Base-by-base conservation (phyloP, 2,797 vertebrate species). In the Manis pentadactyla region DNA sequence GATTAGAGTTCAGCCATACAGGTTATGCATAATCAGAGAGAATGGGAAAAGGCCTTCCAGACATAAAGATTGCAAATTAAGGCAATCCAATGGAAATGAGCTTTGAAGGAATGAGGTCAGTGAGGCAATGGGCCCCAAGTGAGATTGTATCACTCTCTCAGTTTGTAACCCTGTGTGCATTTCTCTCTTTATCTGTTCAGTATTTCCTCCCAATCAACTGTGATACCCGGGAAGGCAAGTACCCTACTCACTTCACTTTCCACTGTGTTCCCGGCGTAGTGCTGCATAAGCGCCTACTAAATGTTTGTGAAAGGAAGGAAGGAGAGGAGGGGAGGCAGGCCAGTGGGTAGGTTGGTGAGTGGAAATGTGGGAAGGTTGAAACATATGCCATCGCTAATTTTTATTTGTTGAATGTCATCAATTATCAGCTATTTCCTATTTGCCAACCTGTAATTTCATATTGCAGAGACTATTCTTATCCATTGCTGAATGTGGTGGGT, bases 241-340 rank as follows among this genome's bases (percentile, higher is more conserved):
- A 18, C 31, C 11, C 14, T 25, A 2, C 29, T 15, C 6, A n/a
- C n/a, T n/a, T n/a, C 37, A 39, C 12, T 63, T 21, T 53, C 17
- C 23, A 46, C 39, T n/a, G 3, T 57, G 37, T 59, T 25, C 23
- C 10, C 27, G 31, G n/a, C 29, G 55, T 0, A 31, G 37, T 23
- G 34, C 27, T 91, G 49, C 10, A 34, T 27, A 85, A 93, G 37
- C 49, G 57, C 46, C 55, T 55, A 15, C n/a, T 66, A 69, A 17
- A 57, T 94, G 57, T 23, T 85, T 85, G 15, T 90, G 53, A 97
- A 69, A 90, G 51, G 34, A 68, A 87, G 29, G 14, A 17, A 34
- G 34, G 55, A 69, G 57, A 89, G 27, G 66, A 86, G 1, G 14
- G 6, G 51, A 75, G 25, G 29, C 7, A 74, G 23, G 64, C 5